Evolutionary conservation across 2,888 invertebrate genomes (phyloP).

Genomic region (Scrobipalpa costella): DNA sequence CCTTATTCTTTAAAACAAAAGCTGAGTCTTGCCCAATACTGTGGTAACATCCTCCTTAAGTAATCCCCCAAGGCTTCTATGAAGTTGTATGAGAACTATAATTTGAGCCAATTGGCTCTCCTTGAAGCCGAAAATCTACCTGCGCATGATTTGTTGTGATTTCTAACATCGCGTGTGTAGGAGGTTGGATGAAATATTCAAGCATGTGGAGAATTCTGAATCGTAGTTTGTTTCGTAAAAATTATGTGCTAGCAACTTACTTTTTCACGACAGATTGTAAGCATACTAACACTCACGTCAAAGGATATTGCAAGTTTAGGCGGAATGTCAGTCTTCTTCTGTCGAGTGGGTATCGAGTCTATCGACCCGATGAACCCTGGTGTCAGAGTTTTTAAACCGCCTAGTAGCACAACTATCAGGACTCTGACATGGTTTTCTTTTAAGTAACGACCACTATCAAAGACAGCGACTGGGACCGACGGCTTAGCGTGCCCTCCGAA

Average conservation of each 20-base stretch:
- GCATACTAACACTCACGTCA: no score
- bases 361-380: no score
- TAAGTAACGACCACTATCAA: no score
- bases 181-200: conserved; percentile 8
- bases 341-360: no score
- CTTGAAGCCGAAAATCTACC: not conserved
- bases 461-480: no score
- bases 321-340: no score
- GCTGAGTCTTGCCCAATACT: not conserved
- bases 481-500: no score
- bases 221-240: not conserved
- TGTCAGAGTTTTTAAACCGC: no score
- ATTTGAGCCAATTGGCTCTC: conserved; percentile 6
- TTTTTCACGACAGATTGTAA: no score
- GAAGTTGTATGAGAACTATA: conserved; percentile 5
- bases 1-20: conserved; percentile 10
- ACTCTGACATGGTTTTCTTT: no score
- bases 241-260: not conserved
- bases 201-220: not conserved
- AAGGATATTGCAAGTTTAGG: no score
- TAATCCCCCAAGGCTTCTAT: not conserved
- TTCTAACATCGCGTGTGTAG: conserved; percentile 9
- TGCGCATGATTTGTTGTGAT: not conserved
- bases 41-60: conserved; percentile 1
- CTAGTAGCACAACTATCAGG: no score